Evolutionary conservation across 2,888 invertebrate genomes (phyloP).

Genomic region (Leptinotarsa peninsularis): DNA sequence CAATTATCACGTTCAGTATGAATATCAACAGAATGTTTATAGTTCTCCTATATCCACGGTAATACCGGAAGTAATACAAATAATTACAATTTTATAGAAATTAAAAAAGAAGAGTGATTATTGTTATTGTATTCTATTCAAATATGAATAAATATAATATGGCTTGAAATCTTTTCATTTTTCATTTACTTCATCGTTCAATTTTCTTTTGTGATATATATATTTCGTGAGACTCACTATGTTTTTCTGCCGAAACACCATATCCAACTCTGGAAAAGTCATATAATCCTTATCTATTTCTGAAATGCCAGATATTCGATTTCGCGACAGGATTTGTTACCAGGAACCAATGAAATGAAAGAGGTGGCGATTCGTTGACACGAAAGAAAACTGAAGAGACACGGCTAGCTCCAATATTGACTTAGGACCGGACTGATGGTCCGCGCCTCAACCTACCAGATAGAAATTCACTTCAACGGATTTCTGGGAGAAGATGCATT

Average conservation of each 20-base stretch:
- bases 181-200: too few relatives aligned
- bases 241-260: not conserved
- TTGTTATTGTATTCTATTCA: too few relatives aligned
- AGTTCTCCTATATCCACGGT: too few relatives aligned
- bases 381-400: constrained; percentile 29
- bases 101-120: too few relatives aligned
- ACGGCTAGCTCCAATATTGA: constrained; percentile 37
- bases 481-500: constrained; percentile 19
- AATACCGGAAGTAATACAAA: too few relatives aligned
- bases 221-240: too few relatives aligned
- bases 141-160: too few relatives aligned
- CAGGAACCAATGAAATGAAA: constrained; percentile 27
- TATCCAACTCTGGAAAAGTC: not conserved
- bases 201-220: too few relatives aligned
- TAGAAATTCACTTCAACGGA: constrained; percentile 29
- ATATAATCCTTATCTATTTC: not conserved
- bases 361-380: constrained; percentile 23
- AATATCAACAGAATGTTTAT: too few relatives aligned
- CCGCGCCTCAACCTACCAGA: constrained; percentile 11
- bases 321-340: not conserved
- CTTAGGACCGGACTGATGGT: constrained; percentile 27
- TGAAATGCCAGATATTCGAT: constrained; percentile 4
- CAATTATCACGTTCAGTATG: too few relatives aligned
- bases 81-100: too few relatives aligned
- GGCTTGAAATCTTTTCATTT: too few relatives aligned